Conservation (phyloP, 2,113 vertebrate species). For the Colistium nudipinnis region DNA sequence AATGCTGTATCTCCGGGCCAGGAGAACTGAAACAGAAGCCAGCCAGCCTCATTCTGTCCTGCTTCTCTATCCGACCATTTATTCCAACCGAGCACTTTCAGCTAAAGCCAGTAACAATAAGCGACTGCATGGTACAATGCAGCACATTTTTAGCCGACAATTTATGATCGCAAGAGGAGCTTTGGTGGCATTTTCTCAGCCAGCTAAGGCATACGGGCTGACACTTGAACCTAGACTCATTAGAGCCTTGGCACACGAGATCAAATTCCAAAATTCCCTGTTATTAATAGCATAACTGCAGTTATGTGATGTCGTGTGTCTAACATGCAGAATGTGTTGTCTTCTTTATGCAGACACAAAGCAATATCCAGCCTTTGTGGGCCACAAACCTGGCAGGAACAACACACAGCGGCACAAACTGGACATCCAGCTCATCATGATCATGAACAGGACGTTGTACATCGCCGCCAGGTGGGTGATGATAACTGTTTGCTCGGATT, state of each 20-base stretch:
- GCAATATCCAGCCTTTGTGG: slow-evolving; percentile 98
- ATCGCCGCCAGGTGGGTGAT: slow-evolving; percentile 85
- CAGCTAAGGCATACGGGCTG: slow-evolving; percentile 25
- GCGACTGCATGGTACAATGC: slow-evolving; percentile 35
- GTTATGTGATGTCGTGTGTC: background rate
- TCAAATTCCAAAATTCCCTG: slow-evolving; percentile 8
- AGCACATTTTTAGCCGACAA: slow-evolving; percentile 43
- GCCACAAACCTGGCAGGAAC: slow-evolving; percentile 98
- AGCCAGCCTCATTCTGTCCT: slow-evolving; percentile 39
- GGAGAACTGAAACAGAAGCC: slow-evolving; percentile 34
- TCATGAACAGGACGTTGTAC: slow-evolving; percentile 96
- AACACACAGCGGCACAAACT: slow-evolving; percentile 94
- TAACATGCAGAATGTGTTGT: slow-evolving; percentile 8
- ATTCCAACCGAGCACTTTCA: slow-evolving; percentile 58
- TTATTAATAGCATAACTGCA: background rate
- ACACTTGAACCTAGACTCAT: slow-evolving; percentile 34
- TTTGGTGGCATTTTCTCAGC: slow-evolving; percentile 29
- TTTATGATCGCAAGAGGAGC: slow-evolving; percentile 41
- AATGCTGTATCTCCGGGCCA: slow-evolving; percentile 30
- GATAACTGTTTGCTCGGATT: background rate
- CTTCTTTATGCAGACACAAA: slow-evolving; percentile 89
- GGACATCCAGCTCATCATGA: slow-evolving; percentile 96
- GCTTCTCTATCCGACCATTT: slow-evolving; percentile 46
- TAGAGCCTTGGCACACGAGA: slow-evolving; percentile 23
- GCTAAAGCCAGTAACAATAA: slow-evolving; percentile 62